These are phyloP conservation scores for Malurus elegans DNA, from an alignment of 2,113 vertebrate species.

Conservation along the genomic window DNA sequence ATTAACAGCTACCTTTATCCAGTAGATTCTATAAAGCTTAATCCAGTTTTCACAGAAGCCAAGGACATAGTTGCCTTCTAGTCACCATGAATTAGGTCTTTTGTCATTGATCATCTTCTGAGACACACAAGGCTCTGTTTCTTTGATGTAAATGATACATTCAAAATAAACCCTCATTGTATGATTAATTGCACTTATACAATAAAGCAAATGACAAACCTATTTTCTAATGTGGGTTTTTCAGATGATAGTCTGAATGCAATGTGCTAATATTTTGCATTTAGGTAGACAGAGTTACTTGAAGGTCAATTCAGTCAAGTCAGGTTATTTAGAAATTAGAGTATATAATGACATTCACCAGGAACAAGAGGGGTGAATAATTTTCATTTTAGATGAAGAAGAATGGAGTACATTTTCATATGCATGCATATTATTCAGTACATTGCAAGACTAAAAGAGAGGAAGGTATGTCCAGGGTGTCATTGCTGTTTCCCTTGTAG, in stretches of 20 bases:
- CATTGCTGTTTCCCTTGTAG: neutral
- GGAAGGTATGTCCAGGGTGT: neutral
- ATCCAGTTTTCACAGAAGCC: neutral
- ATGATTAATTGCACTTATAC: conserved; percentile 11
- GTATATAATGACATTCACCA: neutral
- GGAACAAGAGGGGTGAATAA: neutral
- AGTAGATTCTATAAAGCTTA: neutral
- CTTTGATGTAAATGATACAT: neutral
- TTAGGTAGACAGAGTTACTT: neutral
- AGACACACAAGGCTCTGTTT: neutral
- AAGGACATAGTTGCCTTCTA: neutral
- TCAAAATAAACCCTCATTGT: neutral
- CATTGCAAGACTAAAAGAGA: neutral
- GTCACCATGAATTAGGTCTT: neutral
- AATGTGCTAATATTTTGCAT: neutral
- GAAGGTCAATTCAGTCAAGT: conserved; percentile 44
- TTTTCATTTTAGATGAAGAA: neutral
- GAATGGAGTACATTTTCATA: neutral
- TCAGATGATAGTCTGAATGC: conserved; percentile 8
- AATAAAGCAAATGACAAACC: neutral
- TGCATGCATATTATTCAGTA: neutral
- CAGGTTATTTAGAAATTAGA: conserved; percentile 42
- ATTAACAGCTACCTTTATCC: neutral
- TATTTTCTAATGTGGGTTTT: conserved; percentile 3
- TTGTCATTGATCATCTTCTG: neutral